Conservation (phyloP, 2,797 vertebrate species). For the Anguilla obscura region DNA sequence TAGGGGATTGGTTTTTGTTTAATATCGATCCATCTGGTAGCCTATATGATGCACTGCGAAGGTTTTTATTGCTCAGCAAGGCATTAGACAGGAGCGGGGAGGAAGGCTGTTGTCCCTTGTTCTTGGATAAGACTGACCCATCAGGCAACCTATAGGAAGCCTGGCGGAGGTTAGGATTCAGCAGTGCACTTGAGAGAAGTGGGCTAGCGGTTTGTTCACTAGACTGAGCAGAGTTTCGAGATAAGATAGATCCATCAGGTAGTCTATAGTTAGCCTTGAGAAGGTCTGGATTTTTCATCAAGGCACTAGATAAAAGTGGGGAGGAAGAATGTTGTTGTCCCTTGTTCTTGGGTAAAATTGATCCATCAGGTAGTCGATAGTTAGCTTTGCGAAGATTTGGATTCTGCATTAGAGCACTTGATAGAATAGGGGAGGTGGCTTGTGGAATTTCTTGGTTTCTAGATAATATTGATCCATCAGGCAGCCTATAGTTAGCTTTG, state of each 20-base stretch:
- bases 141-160: constrained; percentile 73
- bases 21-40: constrained; percentile 73
- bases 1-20: constrained; percentile 18
- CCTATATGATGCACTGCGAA: constrained; percentile 55
- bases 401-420: constrained; percentile 27
- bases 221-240: constrained; percentile 21
- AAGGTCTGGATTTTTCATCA: constrained; percentile 30
- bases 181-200: constrained; percentile 67
- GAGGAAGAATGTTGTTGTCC: constrained; percentile 30
- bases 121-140: constrained; percentile 69
- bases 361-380: constrained; percentile 34
- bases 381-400: constrained; percentile 24
- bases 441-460: not conserved
- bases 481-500: constrained; percentile 37
- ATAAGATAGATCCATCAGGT: constrained; percentile 71
- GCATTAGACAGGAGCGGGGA: constrained; percentile 58
- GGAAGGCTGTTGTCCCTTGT: constrained; percentile 39
- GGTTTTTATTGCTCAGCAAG: constrained; percentile 56
- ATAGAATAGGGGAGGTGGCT: constrained; percentile 12
- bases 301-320: constrained; percentile 33
- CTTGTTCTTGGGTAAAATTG: constrained; percentile 42
- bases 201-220: constrained; percentile 52
- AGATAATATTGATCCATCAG: constrained; percentile 10
- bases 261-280: constrained; percentile 59
- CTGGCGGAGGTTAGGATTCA: constrained; percentile 67